These are phyloP conservation scores for Nymphalis urticae DNA, from an alignment of 2,888 invertebrate species.

Conservation along the genomic window DNA sequence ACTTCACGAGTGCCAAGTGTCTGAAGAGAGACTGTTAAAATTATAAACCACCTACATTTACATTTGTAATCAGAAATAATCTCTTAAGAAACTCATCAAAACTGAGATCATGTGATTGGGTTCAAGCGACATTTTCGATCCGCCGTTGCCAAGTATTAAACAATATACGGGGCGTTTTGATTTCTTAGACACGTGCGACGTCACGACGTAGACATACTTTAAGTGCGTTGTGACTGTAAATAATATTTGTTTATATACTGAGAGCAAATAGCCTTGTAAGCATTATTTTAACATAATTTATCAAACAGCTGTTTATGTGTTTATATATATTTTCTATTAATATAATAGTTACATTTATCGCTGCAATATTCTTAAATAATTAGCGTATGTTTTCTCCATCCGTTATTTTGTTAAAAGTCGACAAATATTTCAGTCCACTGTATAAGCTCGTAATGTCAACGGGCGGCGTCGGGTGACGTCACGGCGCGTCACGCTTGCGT, in stretches of 20 bases:
- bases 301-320: neutral
- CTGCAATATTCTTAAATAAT: no score
- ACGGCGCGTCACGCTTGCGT: conserved; percentile 68
- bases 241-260: neutral
- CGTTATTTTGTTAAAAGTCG: neutral
- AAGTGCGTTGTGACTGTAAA: neutral
- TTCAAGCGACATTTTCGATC: conserved; percentile 36
- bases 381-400: no score
- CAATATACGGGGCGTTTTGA: conserved; percentile 24
- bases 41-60: conserved; percentile 49
- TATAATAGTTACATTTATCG: no score
- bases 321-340: neutral
- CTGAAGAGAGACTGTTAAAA: conserved; percentile 43
- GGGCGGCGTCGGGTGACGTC: conserved; percentile 57
- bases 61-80: conserved; percentile 57
- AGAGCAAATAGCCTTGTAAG: no score
- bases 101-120: conserved; percentile 51
- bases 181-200: neutral
- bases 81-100: conserved; percentile 47
- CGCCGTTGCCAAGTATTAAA: conserved; percentile 46
- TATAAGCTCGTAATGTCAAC: conserved; percentile 36
- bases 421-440: conserved; percentile 23
- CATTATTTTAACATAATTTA: no score
- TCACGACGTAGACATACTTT: neutral
- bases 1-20: conserved; percentile 38